Evolutionary conservation across 2,113 vertebrate species (phyloP), one percentile per base, ranked within the genome.

Genomic region (Litocranius walleri): DNA sequence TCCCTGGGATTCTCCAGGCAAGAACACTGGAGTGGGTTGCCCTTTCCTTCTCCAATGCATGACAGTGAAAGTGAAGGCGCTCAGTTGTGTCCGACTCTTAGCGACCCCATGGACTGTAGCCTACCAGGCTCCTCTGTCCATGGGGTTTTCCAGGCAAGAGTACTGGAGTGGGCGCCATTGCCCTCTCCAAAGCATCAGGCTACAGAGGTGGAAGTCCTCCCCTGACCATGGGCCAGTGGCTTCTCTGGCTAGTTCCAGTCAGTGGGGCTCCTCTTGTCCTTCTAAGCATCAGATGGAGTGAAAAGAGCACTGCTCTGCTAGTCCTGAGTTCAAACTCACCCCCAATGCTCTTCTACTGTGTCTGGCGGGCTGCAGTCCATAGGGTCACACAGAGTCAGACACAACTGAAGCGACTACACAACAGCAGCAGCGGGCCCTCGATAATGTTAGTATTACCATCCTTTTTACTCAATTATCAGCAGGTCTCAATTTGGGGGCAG

Each of bases 381-480:
- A 36, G n/a, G 67, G 67, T 2, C 19, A 3, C 64, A 36, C n/a
- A 36, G 62, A 21, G n/a, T 71, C n/a, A 71, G 67, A 40, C 67
- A 23, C 5, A 0, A 3, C n/a, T 3, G 1, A 12, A 40, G n/a
- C 3, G 3, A 23, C 5, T 6, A 23, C 10, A 23, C n/a, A 23
- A 3, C 5, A 12, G n/a, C 19, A 74, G 67, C 19, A 12, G n/a
- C 10, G 8, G 45, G 56, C 21, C 45, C 64, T 78, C 1, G 3
- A 3, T 61, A 77, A n/a, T 21, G 50, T 29, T 21, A n/a, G 74
- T 7, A 6, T 29, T 6, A 43, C 29, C 15, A 7, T 5, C 25
- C 25, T 7, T 89, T 77, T 62, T 6, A 48, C 2, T 77, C 25
- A 30, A 1, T 90, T 62, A 89, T 36, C 78, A 54, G 64, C 3